Conservation (phyloP, 2,113 vertebrate species). For the Pluvianellus socialis region DNA sequence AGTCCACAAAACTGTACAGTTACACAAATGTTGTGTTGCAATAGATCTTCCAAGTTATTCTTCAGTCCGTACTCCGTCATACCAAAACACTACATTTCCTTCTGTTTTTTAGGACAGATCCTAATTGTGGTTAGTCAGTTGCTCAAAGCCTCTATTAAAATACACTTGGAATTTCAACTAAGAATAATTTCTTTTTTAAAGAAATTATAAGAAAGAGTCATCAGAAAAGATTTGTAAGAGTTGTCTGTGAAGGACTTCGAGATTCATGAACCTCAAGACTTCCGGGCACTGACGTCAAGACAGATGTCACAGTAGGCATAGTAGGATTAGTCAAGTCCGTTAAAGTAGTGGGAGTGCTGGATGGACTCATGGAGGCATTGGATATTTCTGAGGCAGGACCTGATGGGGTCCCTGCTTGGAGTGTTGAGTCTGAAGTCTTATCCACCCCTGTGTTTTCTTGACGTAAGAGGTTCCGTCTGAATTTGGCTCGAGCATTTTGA, state of each 20-base stretch:
- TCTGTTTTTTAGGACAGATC: constrained; percentile 80
- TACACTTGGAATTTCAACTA: constrained; percentile 86
- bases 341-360: constrained; percentile 94
- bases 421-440: constrained; percentile 89
- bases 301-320: constrained; percentile 97
- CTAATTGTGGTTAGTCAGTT: constrained; percentile 84
- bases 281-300: constrained; percentile 90
- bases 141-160: constrained; percentile 90
- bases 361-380: constrained; percentile 96
- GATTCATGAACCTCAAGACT: constrained; percentile 93
- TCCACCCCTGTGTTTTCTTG: constrained; percentile 96
- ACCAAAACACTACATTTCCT: constrained; percentile 79
- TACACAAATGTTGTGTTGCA: constrained; percentile 96
- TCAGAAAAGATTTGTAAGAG: constrained; percentile 99
- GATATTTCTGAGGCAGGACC: constrained; percentile 96
- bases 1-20: constrained; percentile 91
- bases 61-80: constrained; percentile 78
- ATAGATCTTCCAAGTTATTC: constrained; percentile 82
- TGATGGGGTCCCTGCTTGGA: constrained; percentile 92
- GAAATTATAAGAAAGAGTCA: constrained; percentile 78
- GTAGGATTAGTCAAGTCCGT: constrained; percentile 98
- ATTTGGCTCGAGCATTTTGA: constrained; percentile 98
- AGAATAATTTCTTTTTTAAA: constrained; percentile 85
- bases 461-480: constrained; percentile 95
- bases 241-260: constrained; percentile 95